phyloP scores from a whole-genome alignment of 2,888 invertebrate genomes.

The Cataglyphis altisquamis region DNA sequence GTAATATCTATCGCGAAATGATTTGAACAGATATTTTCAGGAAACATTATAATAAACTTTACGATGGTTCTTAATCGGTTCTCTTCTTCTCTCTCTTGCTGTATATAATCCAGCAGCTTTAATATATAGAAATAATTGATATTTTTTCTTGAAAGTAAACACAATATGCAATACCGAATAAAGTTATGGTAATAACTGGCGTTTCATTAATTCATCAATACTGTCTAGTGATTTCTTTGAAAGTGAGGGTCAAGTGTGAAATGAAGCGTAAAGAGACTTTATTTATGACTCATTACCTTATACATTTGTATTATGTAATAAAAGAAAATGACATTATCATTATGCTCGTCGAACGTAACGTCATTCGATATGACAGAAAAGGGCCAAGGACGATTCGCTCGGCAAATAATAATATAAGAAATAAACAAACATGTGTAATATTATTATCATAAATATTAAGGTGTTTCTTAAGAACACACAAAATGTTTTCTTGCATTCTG shows the following conservation, averaged over 20 bases:
- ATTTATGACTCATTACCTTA: constrained; percentile 16
- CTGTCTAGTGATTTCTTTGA: background rate
- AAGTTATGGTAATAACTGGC: too few species aligned
- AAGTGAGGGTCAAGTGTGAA: background rate
- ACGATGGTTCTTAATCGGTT: too few species aligned
- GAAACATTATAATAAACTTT: too few species aligned
- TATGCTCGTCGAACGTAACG: constrained; percentile 9
- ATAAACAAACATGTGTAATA: background rate
- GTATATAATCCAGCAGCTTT: too few species aligned
- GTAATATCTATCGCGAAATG: too few species aligned
- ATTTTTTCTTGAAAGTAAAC: background rate
- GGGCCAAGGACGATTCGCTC: constrained; percentile 21
- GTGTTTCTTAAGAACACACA: background rate
- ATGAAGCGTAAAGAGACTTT: background rate
- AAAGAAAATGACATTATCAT: constrained; percentile 20
- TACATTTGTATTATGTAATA: constrained; percentile 17
- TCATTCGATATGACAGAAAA: background rate
- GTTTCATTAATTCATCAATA: background rate
- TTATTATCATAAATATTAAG: background rate
- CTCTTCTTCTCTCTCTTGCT: too few species aligned
- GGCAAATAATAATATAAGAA: background rate
- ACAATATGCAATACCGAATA: background rate
- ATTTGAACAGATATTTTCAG: too few species aligned
- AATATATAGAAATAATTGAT: background rate
- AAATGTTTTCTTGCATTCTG: background rate